Evolutionary conservation across 2,113 vertebrate species (phyloP).

Genomic region (Odontophorus gujanensis): DNA sequence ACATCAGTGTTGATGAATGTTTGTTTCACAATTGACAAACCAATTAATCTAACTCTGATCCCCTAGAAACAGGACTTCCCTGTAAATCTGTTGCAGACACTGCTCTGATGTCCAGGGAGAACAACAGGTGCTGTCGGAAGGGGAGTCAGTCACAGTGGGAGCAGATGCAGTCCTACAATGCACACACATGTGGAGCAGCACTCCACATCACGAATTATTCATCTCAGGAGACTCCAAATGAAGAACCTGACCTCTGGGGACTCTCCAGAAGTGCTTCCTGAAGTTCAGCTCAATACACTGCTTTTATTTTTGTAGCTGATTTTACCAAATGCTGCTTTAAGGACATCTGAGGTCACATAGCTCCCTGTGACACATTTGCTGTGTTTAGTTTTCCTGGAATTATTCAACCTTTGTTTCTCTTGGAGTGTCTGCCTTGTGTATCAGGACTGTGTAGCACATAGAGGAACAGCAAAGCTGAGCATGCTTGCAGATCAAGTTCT

Average conservation of each 20-base stretch:
- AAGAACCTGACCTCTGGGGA: rapidly evolving
- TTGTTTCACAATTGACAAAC: background rate
- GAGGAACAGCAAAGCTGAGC: background rate
- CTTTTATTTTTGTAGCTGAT: background rate
- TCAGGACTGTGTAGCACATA: background rate
- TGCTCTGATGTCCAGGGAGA: background rate
- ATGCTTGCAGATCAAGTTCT: rapidly evolving
- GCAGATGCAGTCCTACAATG: background rate
- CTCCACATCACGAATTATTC: background rate
- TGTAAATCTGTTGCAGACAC: background rate
- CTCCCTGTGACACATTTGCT: background rate
- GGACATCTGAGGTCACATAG: background rate
- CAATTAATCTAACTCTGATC: background rate
- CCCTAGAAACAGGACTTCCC: background rate
- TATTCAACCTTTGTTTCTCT: background rate
- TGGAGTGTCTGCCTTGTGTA: background rate
- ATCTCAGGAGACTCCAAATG: background rate
- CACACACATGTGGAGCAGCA: background rate
- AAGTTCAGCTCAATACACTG: background rate
- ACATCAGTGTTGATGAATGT: background rate
- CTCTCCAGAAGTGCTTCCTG: background rate
- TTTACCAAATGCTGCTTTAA: background rate
- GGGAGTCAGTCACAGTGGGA: rapidly evolving
- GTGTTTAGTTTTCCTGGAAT: conserved; percentile 32
- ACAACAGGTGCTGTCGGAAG: background rate